Base-by-base conservation (phyloP, 2,797 vertebrate species). In the Okamejei kenojei region DNA sequence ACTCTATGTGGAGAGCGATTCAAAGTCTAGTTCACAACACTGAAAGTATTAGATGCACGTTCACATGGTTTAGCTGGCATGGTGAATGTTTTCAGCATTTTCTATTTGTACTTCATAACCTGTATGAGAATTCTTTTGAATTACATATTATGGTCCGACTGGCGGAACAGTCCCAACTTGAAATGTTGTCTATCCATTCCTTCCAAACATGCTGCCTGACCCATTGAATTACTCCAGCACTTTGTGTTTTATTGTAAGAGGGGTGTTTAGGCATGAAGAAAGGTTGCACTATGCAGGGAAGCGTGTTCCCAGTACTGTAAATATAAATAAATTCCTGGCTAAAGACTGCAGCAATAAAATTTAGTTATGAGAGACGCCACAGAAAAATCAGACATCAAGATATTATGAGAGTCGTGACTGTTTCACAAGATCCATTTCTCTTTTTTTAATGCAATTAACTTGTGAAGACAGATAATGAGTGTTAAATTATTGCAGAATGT, bases 391-490 rank as follows among this genome's bases (percentile, higher is more conserved):
- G n/a, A 68, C 65, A 32, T 88, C 84, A 35, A 68, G 63, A 88
- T 35, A 63, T 32, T 68, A 68, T 8, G 1, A 68, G 63, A 35
- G 8, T 68, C 63, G 17, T 88, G 61, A 68, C 63, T 68, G 29
- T 35, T 68, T 32, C 19, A 88, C n/a, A 88, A 35, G 32, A 88
- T 88, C n/a, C 63, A 88, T 2, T 68, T 86, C 45, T 13, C 81
- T n/a, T 88, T 88, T 68, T 68, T 32, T 21, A 68, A 65, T 65
- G 61, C 61, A 88, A 88, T 65, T 88, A 88, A 88, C 84, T 88
- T 65, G 58, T 88, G 61, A 88, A 88, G 17, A 65, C 13, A 65
- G 84, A n/a, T 88, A 88, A 65, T 88, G 61, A 88, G 13, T 29
- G 13, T 88, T 86, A 88, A 88, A 35, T 88, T n/a, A 65, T 65